A percentile compares a stretch with the other conserved stretches of the same genome.
phyloP scores from a whole-genome alignment of 2,888 invertebrate genomes.

The Blera fallax region DNA sequence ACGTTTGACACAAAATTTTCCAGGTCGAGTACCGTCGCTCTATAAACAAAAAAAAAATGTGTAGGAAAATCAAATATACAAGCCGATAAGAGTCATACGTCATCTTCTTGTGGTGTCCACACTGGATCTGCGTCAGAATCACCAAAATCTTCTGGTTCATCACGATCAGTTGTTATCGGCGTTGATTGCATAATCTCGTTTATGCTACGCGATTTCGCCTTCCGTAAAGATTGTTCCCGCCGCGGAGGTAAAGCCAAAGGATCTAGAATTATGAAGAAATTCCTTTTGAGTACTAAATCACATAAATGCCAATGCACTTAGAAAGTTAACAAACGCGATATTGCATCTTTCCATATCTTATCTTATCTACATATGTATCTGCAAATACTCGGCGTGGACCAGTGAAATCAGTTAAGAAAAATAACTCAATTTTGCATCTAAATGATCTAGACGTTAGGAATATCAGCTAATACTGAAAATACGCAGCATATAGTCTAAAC shows the following conservation, averaged over 20 bases:
- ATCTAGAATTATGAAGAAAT: slow-evolving; percentile 78
- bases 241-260: slow-evolving; percentile 83
- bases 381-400: not conserved
- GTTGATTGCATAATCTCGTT: slow-evolving; percentile 82
- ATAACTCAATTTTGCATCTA: not conserved
- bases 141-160: slow-evolving; percentile 84
- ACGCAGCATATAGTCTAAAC: too few species aligned
- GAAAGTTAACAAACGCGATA: not conserved
- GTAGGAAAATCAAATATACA: not conserved
- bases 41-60: slow-evolving; percentile 33
- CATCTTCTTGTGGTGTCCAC: slow-evolving; percentile 87
- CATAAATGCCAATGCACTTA: not conserved
- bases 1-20: slow-evolving; percentile 31
- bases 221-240: slow-evolving; percentile 85
- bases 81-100: slow-evolving; percentile 77
- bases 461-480: not conserved
- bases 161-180: slow-evolving; percentile 78
- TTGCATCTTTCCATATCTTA: not conserved
- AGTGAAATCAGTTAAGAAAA: not conserved
- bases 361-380: not conserved
- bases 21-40: slow-evolving; percentile 46
- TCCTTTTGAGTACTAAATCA: not conserved
- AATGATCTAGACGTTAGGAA: not conserved
- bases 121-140: slow-evolving; percentile 89
- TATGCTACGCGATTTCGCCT: slow-evolving; percentile 86